Evolutionary conservation across 1,140 invertebrate species (phyloP).

Genomic region (Drosophila azteca): DNA sequence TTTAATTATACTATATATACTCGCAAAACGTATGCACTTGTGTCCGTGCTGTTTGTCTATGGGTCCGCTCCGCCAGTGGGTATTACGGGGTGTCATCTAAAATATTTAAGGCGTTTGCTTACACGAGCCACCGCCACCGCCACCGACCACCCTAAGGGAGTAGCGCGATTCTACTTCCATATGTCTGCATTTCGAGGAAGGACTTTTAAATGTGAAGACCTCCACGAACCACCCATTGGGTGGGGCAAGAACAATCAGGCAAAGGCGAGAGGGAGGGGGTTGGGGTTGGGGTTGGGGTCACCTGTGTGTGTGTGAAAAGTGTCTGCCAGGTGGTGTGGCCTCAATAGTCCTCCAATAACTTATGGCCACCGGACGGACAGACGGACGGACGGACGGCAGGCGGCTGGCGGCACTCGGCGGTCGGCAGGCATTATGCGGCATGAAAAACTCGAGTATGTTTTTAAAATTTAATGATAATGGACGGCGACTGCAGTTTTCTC

Average conservation of each 20-base stretch:
- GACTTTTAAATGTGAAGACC: constrained; percentile 32
- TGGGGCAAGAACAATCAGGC: neutral
- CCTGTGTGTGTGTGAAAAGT: constrained; percentile 22
- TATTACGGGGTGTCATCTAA: constrained; percentile 52
- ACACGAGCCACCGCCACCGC: constrained; percentile 37
- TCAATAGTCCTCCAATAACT: constrained; percentile 72
- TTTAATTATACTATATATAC: constrained; percentile 40
- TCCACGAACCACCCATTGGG: constrained; percentile 12
- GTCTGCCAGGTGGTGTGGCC: constrained; percentile 73
- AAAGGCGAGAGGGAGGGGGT: neutral
- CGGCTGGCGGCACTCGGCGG: too few relatives aligned
- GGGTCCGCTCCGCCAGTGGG: constrained; percentile 32
- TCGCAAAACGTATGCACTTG: neutral
- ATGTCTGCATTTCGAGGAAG: constrained; percentile 51
- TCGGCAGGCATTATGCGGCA: constrained; percentile 57
- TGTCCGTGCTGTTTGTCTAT: constrained; percentile 2
- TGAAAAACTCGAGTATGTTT: constrained; percentile 63
- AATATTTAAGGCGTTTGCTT: constrained; percentile 70
- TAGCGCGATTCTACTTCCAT: constrained; percentile 2
- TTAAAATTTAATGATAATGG: constrained; percentile 78
- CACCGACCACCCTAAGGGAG: constrained; percentile 13
- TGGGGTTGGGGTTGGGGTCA: neutral
- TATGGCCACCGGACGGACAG: constrained; percentile 38
- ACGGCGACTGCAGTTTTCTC: constrained; percentile 41
- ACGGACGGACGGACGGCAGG: too few relatives aligned